Evolutionary conservation across 1,140 invertebrate genomes (phyloP), one percentile per base, ranked within the genome.

Genomic region (Heliconius melpomene): DNA sequence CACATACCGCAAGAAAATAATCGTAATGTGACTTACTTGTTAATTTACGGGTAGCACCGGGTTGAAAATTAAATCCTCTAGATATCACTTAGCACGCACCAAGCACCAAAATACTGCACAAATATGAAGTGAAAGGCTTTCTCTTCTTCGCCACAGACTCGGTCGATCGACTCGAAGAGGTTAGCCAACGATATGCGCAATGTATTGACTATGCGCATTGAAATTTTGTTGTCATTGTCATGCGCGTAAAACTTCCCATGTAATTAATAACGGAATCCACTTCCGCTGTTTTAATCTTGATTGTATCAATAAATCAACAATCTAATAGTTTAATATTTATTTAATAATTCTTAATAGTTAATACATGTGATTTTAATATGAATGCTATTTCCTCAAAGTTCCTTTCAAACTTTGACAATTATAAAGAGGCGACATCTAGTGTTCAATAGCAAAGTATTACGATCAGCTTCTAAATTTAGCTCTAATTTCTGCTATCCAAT

Each of bases 131-230:
- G 86, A 91, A 91, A 88, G 88, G 84, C 87, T 90, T 89, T 88
- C 85, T 87, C 87, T 89, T 86, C 84, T 85, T 86, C 87, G 87
- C 88, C 82, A 90, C 87, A 90, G 85, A 87, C 81, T 86, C 85
- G 89, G 90, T 93, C 90, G 90, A 93, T 92, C 90, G 89, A 89
- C 88, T 91, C 88, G 82, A 84, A 91, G 88, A 91, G 91, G 91
- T 94, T 92, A 92, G 88, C 87, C 83, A 87, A 86, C 80, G 88
- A 92, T 93, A 94, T 94, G 93, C 93, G 93, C 93, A 94, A 94
- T 93, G 90, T 91, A 91, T 91, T 92, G 93, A 94, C 90, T 94
- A 93, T 94, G 92, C 92, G 92, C 92, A 94, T 87, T 94, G 86
- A 91, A 36, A 86, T 85, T 86, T 87, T 81, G 76, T 82, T 87